Percentiles rank a stretch among this genome's conserved stretches.
Conservation (phyloP, 1,140 invertebrate species). For the Caenorhabditis elegans region WBcel235 BX284606.5:7729001-7729500, state of each 20-base stretch:
- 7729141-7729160: conserved; percentile 8
- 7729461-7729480: not conserved
- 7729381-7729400: conserved; percentile 41
- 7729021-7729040: conserved; percentile 48
- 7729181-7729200: conserved; percentile 49
- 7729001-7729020: conserved; percentile 32
- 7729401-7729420: conserved; percentile 25
- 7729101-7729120: conserved; percentile 3
- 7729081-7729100: conserved; percentile 39
- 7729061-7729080: conserved; percentile 41
- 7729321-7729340: conserved; percentile 11
- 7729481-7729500: conserved; percentile 41
- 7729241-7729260: conserved; percentile 34
- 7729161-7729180: conserved; percentile 37
- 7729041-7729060: conserved; percentile 38
- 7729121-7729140: conserved; percentile 29
- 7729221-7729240: not conserved
- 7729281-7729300: conserved; percentile 36
- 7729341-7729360: not conserved
- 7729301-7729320: conserved; percentile 22
- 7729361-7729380: conserved; percentile 24
- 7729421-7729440: conserved; percentile 2
- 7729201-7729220: conserved; percentile 42
- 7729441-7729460: conserved; percentile 5
- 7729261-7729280: conserved; percentile 39